Evolutionary conservation across 2,113 vertebrate genomes (phyloP), one percentile per base, ranked within the genome.

Genomic region (Picathartes gymnocephalus): DNA sequence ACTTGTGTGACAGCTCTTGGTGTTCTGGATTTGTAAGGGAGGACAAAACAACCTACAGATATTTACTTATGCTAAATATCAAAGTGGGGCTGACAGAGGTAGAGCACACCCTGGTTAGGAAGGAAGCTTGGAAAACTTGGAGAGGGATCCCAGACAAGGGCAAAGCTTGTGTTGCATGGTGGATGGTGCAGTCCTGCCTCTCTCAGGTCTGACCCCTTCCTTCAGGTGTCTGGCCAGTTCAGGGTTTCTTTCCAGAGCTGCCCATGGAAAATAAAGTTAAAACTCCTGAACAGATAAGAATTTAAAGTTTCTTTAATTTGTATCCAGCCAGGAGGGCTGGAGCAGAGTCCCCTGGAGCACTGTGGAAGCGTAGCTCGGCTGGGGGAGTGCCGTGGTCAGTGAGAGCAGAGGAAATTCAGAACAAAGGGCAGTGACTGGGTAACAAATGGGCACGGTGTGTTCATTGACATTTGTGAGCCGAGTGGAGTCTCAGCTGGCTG

Each of bases 321-420:
- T 4, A 12, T 56, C n/a, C 14, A 73, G 14, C 13, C 42, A 56
- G 33, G 28, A 47, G 51, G 13, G 2, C 33, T 81, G 69, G 20
- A 68, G 60, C 35, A 39, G 71, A 57, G 28, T 44, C 5, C 54
- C 50, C 42, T 33, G 71, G 25, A 61, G 62, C 37, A 28, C 15
- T 1, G 0, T 2, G 15, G 0, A 19, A 37, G 42, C 7, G 18
- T 8, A 42, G 11, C 44, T 11, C 0, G 1, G 3, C 62, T 73
- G 30, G 23, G 27, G 30, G 35, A 91, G 68, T 58, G 57, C 72
- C 1, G 5, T 54, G 88, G 54, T 47, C 40, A 69, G 56, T 10
- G 17, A 51, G 72, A 78, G 65, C 64, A 88, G 37, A 51, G 61
- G 81, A 61, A 58, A 53, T 42, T 17, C 13, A 18, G 23, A 74